These are phyloP conservation scores for Dryocosmus kuriphilus DNA, from an alignment of 2,888 invertebrate species.

Conservation along the genomic window DNA sequence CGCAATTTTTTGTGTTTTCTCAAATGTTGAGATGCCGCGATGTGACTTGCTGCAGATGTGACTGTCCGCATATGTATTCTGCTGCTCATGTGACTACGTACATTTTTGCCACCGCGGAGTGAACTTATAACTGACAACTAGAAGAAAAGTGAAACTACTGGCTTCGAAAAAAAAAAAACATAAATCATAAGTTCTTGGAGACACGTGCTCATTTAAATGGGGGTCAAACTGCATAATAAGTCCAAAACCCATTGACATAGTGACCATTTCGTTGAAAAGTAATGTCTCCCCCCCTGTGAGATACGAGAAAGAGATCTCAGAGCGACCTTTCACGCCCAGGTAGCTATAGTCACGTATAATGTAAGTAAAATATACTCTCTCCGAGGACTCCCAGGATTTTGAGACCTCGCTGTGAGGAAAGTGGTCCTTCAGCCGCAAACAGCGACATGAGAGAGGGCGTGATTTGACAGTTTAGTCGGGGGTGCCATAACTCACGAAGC, in stretches of 20 bases:
- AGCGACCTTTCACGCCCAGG: constrained; percentile 35
- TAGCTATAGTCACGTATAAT: constrained; percentile 8
- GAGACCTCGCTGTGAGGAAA: constrained; percentile 12
- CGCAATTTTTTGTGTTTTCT: no score
- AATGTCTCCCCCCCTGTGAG: constrained; percentile 40
- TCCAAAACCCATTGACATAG: constrained; percentile 69
- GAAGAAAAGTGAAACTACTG: constrained; percentile 38
- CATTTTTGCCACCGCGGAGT: no score
- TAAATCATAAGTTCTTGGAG: constrained; percentile 47
- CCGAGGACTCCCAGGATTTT: constrained; percentile 19
- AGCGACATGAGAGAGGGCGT: constrained; percentile 59
- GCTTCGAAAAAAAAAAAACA: constrained; percentile 43
- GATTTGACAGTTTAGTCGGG: constrained; percentile 67
- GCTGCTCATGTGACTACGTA: no score
- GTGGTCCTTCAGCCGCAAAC: constrained; percentile 32
- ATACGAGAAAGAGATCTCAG: constrained; percentile 25
- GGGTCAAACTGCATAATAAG: constrained; percentile 68
- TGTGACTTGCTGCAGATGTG: no score
- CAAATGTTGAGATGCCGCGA: no score
- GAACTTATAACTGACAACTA: no score
- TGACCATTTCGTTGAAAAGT: constrained; percentile 52
- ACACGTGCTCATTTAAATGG: constrained; percentile 49
- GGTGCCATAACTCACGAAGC: constrained; percentile 66
- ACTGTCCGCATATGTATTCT: no score
- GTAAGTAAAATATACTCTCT: constrained; percentile 12